Percentiles rank a stretch among this genome's conserved stretches.
Conservation (phyloP, 2,888 invertebrate genomes). For the Drosophila infuscata region DNA sequence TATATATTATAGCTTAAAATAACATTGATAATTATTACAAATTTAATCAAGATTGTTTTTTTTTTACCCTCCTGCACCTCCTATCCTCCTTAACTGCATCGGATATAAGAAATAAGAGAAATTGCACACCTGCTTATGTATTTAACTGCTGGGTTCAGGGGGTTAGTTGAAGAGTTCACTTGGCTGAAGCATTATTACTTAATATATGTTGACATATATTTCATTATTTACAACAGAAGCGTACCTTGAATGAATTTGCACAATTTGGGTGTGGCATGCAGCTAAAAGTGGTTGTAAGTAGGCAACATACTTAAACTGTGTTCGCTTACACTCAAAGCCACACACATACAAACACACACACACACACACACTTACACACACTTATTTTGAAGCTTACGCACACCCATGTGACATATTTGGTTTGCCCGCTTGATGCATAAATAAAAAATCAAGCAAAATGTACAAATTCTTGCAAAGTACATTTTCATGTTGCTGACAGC, state of each 20-base stretch:
- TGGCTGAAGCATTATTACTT: background rate
- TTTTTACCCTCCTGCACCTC: background rate
- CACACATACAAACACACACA: constrained; percentile 2
- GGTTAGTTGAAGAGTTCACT: background rate
- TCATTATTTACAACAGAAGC: background rate
- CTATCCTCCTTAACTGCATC: background rate
- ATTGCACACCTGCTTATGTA: background rate
- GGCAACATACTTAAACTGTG: constrained; percentile 26
- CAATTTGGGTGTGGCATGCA: constrained; percentile 14
- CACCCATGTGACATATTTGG: constrained; percentile 73
- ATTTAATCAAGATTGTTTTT: background rate
- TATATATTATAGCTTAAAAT: background rate
- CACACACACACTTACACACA: constrained; percentile 17
- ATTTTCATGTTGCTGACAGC: constrained; percentile 69
- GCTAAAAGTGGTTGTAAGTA: constrained; percentile 33
- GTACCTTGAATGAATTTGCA: background rate
- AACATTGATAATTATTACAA: background rate
- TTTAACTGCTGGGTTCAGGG: background rate
- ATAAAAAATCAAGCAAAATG: constrained; percentile 74
- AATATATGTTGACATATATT: background rate
- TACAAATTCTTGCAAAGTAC: constrained; percentile 72
- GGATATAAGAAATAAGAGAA: background rate
- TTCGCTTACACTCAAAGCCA: background rate
- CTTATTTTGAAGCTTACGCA: constrained; percentile 54
- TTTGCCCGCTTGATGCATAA: constrained; percentile 68